Evolutionary conservation across 2,113 vertebrate genomes (phyloP), one percentile per base, ranked within the genome.

Genomic region (Apus apus): DNA sequence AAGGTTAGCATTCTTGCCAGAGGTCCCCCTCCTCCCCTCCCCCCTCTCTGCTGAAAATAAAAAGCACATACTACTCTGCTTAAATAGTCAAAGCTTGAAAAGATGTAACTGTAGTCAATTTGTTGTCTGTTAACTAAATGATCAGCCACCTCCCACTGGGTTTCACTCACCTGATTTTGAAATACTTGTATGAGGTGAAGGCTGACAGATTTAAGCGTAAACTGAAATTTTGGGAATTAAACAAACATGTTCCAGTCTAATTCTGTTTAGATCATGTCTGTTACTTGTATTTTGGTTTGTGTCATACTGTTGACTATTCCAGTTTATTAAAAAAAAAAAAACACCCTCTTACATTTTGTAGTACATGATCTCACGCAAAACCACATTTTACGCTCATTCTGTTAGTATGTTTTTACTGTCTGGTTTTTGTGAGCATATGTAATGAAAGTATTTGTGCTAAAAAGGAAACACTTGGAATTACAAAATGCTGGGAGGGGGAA

Each of bases 261-360:
- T 94, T 93, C 85, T 94, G 71, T 96, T 96, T 96, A 95, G 81
- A 94, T 97, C 89, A 95, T 94, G 71, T 91, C 96, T 97, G 57
- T 93, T 80, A 83, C 86, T 96, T 92, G 29, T 90, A 53, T 91
- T 87, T 88, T 67, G 40, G 91, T 91, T 89, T 97, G 90, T 96
- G 94, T 95, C 94, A 94, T 94, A 46, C 72, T 87, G 60, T 74
- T 96, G 90, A 72, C 87, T 96, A 67, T 90, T 97, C 74, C 68
- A 93, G 51, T 93, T 95, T 96, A 83, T 96, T 97, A 56, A 83
- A 76, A 9, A n/a, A 83, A 88, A 93, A 78, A 80, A 72, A n/a
- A n/a, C n/a, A 15, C 2, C 9, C 25, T 30, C 72, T 94, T 85
- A 77, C 0, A 0, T 85, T 94, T 89, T 86, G 66, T 95, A 88